Conservation (phyloP, 1,140 invertebrate genomes). For the Aphelinus certus region DNA sequence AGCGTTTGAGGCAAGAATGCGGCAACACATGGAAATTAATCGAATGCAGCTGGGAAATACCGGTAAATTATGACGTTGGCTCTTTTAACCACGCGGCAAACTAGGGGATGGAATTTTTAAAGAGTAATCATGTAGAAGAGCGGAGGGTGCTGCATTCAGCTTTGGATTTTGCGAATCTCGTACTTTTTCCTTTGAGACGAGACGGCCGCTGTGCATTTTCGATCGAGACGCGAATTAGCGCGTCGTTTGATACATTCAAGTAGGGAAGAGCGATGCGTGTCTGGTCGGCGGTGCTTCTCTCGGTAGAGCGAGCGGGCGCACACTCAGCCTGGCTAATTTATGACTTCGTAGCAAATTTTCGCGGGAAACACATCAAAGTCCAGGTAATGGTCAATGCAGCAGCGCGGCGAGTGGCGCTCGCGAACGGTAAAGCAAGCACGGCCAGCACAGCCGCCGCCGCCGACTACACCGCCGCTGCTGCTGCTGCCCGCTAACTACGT, state of each 20-base stretch:
- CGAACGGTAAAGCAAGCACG: slow-evolving; percentile 63
- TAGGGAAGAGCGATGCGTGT: background rate
- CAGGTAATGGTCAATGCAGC: slow-evolving; percentile 62
- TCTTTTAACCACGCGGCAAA: too few relatives aligned
- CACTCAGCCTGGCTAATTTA: slow-evolving; percentile 57
- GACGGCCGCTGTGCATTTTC: background rate
- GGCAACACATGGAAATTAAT: slow-evolving; percentile 2
- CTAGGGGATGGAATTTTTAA: too few relatives aligned
- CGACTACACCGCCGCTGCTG: slow-evolving; percentile 8
- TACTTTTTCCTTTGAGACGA: slow-evolving; percentile 12
- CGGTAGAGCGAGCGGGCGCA: too few relatives aligned
- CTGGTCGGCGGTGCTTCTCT: too few relatives aligned
- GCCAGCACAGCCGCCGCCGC: slow-evolving; percentile 36
- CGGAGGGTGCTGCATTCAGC: too few relatives aligned
- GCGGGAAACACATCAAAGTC: slow-evolving; percentile 65
- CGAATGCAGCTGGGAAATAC: background rate
- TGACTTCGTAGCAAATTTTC: slow-evolving; percentile 62
- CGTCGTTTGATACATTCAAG: slow-evolving; percentile 14
- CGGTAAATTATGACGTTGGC: too few relatives aligned
- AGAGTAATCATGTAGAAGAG: too few relatives aligned
- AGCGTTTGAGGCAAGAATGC: background rate
- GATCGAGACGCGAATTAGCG: background rate
- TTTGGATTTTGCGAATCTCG: background rate
- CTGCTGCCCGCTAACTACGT: slow-evolving; percentile 60
- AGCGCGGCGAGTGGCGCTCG: slow-evolving; percentile 54